Conservation (phyloP, 1,140 invertebrate genomes). For the Anastrepha obliqua region DNA sequence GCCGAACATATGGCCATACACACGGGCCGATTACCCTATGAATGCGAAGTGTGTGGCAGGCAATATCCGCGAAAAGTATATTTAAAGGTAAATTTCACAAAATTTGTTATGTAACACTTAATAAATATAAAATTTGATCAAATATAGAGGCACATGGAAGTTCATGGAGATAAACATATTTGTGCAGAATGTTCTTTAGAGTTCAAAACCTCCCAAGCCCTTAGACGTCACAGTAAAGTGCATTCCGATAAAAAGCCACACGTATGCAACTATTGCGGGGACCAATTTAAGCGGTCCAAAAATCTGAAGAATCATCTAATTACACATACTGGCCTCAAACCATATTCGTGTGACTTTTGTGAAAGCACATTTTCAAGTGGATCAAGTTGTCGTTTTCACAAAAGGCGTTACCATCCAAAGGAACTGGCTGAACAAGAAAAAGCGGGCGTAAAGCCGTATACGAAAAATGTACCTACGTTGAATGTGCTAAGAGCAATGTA, state of each 20-base stretch:
- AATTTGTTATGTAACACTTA: too few species aligned
- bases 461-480: background rate
- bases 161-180: background rate
- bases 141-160: too few species aligned
- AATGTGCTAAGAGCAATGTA: background rate
- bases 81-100: too few species aligned
- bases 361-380: conserved; percentile 42
- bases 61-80: background rate
- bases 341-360: conserved; percentile 56
- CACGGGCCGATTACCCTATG: background rate
- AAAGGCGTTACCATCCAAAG: conserved; percentile 58
- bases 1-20: background rate
- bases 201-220: background rate
- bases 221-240: background rate
- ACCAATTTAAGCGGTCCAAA: conserved; percentile 46
- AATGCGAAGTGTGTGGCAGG: background rate
- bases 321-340: conserved; percentile 59
- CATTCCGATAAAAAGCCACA: background rate
- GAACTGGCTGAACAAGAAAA: conserved; percentile 58
- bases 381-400: conserved; percentile 62
- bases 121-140: too few species aligned
- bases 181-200: background rate
- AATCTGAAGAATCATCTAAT: conserved; percentile 63
- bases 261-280: conserved; percentile 21
- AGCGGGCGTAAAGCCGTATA: background rate